A percentile compares a stretch with the other conserved stretches of the same genome.
Conservation (phyloP, 2,888 invertebrate species). For the Pollenia angustigena region DNA sequence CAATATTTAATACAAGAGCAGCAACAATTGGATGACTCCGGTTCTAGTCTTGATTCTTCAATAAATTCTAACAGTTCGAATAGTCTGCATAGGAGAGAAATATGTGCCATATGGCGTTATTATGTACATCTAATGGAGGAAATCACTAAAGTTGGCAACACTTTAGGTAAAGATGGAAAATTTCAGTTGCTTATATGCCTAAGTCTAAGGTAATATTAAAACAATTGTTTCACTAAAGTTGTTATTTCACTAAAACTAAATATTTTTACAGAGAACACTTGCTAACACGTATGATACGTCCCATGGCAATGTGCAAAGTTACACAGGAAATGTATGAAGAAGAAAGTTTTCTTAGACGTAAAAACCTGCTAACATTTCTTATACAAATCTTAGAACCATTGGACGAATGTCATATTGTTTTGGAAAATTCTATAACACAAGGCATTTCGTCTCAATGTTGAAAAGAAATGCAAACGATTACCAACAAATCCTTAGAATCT, state of each 20-base stretch:
- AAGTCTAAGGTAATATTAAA: constrained; percentile 90
- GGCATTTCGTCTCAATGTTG: constrained; percentile 84
- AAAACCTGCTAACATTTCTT: constrained; percentile 93
- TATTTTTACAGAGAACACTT: constrained; percentile 89
- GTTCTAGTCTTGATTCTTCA: constrained; percentile 81
- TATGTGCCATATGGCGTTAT: constrained; percentile 92
- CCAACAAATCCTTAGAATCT: constrained; percentile 52
- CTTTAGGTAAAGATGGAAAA: constrained; percentile 96
- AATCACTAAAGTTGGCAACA: constrained; percentile 92
- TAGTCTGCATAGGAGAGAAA: constrained; percentile 84
- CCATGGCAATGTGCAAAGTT: constrained; percentile 94
- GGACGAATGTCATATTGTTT: constrained; percentile 92
- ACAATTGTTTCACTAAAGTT: background rate
- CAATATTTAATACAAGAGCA: constrained; percentile 85
- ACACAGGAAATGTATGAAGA: constrained; percentile 98
- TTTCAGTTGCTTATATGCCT: constrained; percentile 98
- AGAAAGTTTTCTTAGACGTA: constrained; percentile 95
- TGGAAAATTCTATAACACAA: constrained; percentile 93
- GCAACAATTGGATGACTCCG: constrained; percentile 78
- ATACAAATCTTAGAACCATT: constrained; percentile 95
- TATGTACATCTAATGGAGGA: constrained; percentile 95
- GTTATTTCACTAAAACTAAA: constrained; percentile 20
- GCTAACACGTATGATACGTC: constrained; percentile 95
- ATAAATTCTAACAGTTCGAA: constrained; percentile 77
- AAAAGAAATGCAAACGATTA: constrained; percentile 49